Evolutionary conservation across 2,113 vertebrate species (phyloP), one percentile per base, ranked within the genome.

Genomic region (Cisticola juncidis): DNA sequence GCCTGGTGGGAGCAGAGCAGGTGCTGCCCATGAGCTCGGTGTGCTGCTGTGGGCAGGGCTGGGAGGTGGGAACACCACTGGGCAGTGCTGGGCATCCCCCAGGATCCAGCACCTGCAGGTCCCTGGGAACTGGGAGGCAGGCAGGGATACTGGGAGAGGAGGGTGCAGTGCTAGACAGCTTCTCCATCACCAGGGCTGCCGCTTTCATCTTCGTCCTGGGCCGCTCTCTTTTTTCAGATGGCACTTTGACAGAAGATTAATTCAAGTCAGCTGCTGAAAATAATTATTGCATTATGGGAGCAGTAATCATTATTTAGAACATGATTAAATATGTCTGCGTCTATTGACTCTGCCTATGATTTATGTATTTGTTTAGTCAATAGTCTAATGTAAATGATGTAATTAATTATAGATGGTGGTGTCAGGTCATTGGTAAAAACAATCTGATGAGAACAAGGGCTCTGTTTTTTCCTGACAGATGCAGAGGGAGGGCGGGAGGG

Each of bases 281-380:
- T 99, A 98, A 99, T 99, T 98, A 98, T 98, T 98, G 98, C 98
- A 99, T 99, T 99, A 99, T 99, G 98, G 98, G 98, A 99, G 98
- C 98, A 98, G 98, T 98, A 98, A 99, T 99, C 99, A 98, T 99
- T 99, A 99, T 99, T 99, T 98, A 98, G 98, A 99, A 98, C 98
- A 99, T 99, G 99, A 99, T 99, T 99, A 99, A 99, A 99, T 98
- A 99, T 98, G 99, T 99, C 99, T 98, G 98, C 97, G 97, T 99
- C 99, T 99, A 99, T 99, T 99, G 99, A 99, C 99, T 99, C 97
- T 97, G 97, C 98, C 98, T 98, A 98, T 99, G 99, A 99, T 99
- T 99, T 99, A 99, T 99, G 98, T 98, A 98, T 99, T 99, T 99
- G 99, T 99, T 99, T 99, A 99, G 99, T 99, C 99, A 99, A 99